Evolutionary conservation across 2,888 invertebrate genomes (phyloP).

Genomic region (Halocaridina rubra): DNA sequence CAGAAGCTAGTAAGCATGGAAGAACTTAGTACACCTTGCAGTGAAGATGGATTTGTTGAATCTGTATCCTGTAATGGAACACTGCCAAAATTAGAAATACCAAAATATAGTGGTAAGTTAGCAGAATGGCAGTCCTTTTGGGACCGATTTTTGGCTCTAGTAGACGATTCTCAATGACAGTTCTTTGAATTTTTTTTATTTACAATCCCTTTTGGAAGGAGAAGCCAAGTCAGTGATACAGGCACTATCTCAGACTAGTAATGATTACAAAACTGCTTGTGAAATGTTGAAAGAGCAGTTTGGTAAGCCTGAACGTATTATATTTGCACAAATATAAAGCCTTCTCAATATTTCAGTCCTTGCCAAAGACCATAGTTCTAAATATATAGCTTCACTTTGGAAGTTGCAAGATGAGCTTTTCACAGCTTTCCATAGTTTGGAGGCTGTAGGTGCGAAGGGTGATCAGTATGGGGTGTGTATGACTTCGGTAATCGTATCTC

Average conservation of each 20-base stretch:
- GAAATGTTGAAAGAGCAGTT: neutral
- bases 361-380: neutral
- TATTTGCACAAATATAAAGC: conserved; percentile 11
- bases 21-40: neutral
- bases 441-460: neutral
- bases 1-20: neutral
- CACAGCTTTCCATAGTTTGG: neutral
- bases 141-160: conserved; percentile 9
- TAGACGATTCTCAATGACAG: neutral
- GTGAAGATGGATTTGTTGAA: neutral
- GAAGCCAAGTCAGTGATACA: conserved; percentile 15
- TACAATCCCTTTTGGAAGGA: conserved; percentile 13
- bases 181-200: neutral
- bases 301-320: neutral
- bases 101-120: conserved; percentile 1
- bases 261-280: neutral
- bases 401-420: conserved; percentile 11
- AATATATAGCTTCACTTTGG: neutral
- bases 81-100: neutral
- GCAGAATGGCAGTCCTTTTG: too few species aligned
- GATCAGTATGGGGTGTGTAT: neutral
- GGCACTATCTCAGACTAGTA: neutral
- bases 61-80: neutral
- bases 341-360: neutral
- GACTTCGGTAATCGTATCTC: neutral